Percentiles rank a stretch among this genome's conserved stretches.
phyloP scores from a whole-genome alignment of 2,888 invertebrate species.

The Dusona sp. region DNA sequence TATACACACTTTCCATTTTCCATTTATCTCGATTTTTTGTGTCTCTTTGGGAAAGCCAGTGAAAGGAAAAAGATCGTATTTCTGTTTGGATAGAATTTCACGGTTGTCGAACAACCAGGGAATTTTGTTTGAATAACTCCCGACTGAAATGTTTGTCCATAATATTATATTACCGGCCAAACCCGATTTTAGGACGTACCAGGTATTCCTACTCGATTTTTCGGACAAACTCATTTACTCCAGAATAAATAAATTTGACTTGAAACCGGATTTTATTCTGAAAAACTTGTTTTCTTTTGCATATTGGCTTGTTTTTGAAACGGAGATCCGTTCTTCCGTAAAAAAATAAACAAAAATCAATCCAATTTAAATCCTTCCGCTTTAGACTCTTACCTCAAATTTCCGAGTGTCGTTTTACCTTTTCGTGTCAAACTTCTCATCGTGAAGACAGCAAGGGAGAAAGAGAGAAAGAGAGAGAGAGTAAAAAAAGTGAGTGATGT shows the following conservation, averaged over 20 bases:
- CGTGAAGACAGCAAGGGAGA: slow-evolving; percentile 2
- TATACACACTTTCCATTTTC: background rate
- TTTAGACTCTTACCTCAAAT: slow-evolving; percentile 17
- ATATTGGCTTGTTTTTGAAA: too few relatives aligned
- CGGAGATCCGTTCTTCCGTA: background rate
- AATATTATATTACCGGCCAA: background rate
- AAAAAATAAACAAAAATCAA: background rate
- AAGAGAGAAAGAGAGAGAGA: background rate
- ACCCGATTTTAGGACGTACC: background rate
- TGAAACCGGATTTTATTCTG: too few relatives aligned
- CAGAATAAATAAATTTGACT: too few relatives aligned
- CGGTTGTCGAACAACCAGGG: background rate
- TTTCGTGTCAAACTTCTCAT: slow-evolving; percentile 30
- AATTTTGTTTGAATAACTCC: background rate
- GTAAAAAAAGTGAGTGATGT: slow-evolving; percentile 18
- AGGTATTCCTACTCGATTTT: background rate
- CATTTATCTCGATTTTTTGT: background rate
- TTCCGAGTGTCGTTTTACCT: slow-evolving; percentile 13
- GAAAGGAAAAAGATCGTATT: background rate
- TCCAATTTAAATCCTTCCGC: slow-evolving; percentile 26
- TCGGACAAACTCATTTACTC: too few relatives aligned
- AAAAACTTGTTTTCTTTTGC: too few relatives aligned
- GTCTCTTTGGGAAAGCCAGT: background rate
- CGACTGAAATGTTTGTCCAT: background rate
- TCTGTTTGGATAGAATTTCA: background rate